Conservation (phyloP, 1,140 invertebrate species). For the Aricia agestis region DNA sequence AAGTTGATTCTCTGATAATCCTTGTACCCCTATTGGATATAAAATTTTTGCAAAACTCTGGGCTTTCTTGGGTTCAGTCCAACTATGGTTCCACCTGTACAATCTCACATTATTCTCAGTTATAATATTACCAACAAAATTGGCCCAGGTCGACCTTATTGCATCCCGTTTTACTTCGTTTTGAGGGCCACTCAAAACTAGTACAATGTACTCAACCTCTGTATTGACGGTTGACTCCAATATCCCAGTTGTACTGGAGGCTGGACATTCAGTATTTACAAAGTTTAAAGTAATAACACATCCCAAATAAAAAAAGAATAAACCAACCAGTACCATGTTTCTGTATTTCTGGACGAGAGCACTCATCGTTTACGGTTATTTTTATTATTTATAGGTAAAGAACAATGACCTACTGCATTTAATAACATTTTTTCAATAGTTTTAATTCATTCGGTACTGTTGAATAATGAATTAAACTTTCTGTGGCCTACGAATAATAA, state of each 20-base stretch:
- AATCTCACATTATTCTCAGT: conserved; percentile 57
- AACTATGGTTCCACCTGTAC: conserved; percentile 59
- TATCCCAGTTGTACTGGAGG: conserved; percentile 23
- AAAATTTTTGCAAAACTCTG: conserved; percentile 50
- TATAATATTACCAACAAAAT: conserved; percentile 55
- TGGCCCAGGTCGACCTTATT: conserved; percentile 58
- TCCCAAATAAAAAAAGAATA: conserved; percentile 63
- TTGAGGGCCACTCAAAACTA: conserved; percentile 52
- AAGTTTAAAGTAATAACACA: conserved; percentile 56
- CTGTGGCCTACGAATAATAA: too few species aligned
- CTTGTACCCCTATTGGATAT: conserved; percentile 50
- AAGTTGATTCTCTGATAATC: conserved; percentile 36
- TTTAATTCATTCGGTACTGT: not conserved
- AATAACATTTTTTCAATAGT: too few species aligned
- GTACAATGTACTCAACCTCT: conserved; percentile 49
- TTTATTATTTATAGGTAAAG: not conserved
- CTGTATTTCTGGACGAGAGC: conserved; percentile 42
- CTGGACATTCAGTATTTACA: conserved; percentile 49
- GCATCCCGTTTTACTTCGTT: conserved; percentile 56
- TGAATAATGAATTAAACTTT: too few species aligned
- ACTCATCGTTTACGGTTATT: conserved; percentile 34
- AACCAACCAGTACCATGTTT: conserved; percentile 51
- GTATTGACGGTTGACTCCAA: conserved; percentile 24
- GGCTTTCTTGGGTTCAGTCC: conserved; percentile 29
- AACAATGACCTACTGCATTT: too few species aligned